phyloP scores from a whole-genome alignment of 2,113 vertebrate species.

The Larimichthys crocea region DNA sequence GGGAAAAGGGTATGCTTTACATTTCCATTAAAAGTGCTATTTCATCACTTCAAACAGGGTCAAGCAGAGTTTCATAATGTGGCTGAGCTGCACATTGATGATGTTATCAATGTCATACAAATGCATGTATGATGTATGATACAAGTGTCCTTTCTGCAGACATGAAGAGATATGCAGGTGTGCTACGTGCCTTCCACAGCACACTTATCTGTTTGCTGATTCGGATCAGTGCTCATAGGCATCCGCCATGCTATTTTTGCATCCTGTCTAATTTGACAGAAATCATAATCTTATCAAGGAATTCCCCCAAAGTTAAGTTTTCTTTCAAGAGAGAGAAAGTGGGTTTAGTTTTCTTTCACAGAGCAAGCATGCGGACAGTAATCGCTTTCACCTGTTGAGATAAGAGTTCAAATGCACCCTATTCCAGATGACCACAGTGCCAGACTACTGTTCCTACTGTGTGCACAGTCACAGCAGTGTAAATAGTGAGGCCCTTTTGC shows the following conservation, averaged over 20 bases:
- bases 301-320: conserved; percentile 49
- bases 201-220: conserved; percentile 51
- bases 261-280: conserved; percentile 40
- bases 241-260: conserved; percentile 53
- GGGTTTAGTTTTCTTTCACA: conserved; percentile 57
- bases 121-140: conserved; percentile 14
- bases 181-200: conserved; percentile 58
- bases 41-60: conserved; percentile 8
- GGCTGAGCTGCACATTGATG: conserved; percentile 11
- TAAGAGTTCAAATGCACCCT: conserved; percentile 59
- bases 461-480: conserved; percentile 52
- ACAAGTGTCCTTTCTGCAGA: conserved; percentile 33
- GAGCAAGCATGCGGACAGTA: conserved; percentile 29
- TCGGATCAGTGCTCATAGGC: conserved; percentile 29
- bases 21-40: conserved; percentile 20
- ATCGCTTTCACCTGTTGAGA: conserved; percentile 71
- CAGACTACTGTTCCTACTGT: conserved; percentile 54
- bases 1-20: neutral
- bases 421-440: conserved; percentile 61
- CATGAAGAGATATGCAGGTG: conserved; percentile 57
- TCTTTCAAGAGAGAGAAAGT: conserved; percentile 10
- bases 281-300: conserved; percentile 61
- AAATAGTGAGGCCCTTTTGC: conserved; percentile 64
- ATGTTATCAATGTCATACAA: conserved; percentile 48
- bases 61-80: conserved; percentile 10